Percentiles rank a stretch among this genome's conserved stretches.
Evolutionary conservation across 1,140 invertebrate species (phyloP).

Genomic region (Brachionus sp.): DNA sequence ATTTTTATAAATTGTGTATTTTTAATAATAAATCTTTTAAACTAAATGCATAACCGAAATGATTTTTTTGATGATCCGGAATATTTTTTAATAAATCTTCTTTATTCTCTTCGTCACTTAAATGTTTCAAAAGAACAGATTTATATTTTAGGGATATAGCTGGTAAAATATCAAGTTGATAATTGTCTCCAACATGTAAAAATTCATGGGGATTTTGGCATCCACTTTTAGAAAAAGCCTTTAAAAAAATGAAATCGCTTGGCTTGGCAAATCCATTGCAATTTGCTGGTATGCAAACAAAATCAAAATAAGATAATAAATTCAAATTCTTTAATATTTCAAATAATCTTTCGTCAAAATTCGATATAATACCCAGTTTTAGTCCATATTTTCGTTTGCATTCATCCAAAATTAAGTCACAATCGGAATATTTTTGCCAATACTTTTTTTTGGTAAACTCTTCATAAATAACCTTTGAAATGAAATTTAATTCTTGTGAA

Average conservation of each 20-base stretch:
- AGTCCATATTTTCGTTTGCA: neutral
- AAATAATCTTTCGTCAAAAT: conserved; percentile 31
- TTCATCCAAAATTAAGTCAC: conserved; percentile 16
- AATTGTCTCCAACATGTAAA: conserved; percentile 21
- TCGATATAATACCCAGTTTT: conserved; percentile 15
- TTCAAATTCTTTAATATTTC: conserved; percentile 28
- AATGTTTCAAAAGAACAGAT: conserved; percentile 6
- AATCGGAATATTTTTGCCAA: conserved; percentile 28
- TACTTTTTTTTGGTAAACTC: neutral
- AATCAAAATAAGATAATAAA: conserved; percentile 29
- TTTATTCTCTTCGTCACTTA: neutral
- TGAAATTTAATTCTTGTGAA: neutral
- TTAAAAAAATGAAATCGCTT: neutral
- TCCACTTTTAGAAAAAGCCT: neutral
- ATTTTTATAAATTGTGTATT: too few relatives aligned
- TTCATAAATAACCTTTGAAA: neutral
- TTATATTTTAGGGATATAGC: neutral
- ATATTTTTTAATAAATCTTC: neutral
- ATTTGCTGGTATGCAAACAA: neutral
- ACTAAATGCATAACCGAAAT: neutral
- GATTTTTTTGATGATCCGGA: neutral
- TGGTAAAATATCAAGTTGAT: neutral
- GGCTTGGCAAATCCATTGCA: conserved; percentile 3
- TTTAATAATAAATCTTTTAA: neutral
- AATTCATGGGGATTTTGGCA: neutral